Evolutionary conservation across 2,888 invertebrate species (phyloP), one percentile per base, ranked within the genome.

Genomic region (Leptopilina syphax): DNA sequence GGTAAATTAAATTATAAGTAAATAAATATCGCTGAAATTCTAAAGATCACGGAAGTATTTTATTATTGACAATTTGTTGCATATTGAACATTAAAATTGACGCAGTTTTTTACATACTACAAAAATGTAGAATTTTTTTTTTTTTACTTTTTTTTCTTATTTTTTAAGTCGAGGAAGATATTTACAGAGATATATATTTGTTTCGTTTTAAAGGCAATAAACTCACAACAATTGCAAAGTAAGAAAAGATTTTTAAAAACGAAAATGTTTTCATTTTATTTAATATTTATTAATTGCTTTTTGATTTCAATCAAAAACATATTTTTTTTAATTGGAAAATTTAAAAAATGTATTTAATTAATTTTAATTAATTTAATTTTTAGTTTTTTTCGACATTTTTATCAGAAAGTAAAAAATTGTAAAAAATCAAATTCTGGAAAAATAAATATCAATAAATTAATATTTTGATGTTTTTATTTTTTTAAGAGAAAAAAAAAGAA

Each of bases 41-140:
- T 67, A 67, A 44, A 65, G 65, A 34, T 67, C 67, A 67, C 27
- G 73, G 54, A 57, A 54, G 34, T 12, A 27, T 73, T 50, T 73
- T 73, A 73, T 73, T 73, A 65, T 65, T 41, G 57, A 73, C 73
- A 73, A 24, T 27, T 76, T 18, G 68, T 66, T 83, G 83, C 81
- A 81, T 82, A 54, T 73, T 73, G 80, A 79, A 83, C 82, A 83
- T 79, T 82, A 79, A 63, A 83, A 83, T 82, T 82, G 83, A 83
- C 82, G 81, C 76, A 79, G 67, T 82, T 81, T 83, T 79, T 68
- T 80, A 77, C 79, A 65, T 41, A 34, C 34, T 34, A 77, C 50
- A 77, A 77, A 66, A 66, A 66, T n/a, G 44, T 77, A 60, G 12
- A 6, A 18, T 47, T 73, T 50, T 5, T 13, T n/a, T 34, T n/a